A percentile compares a stretch with the other conserved stretches of the same genome.
phyloP scores from a whole-genome alignment of 2,797 vertebrate genomes.

The Brachymystax lenok region DNA sequence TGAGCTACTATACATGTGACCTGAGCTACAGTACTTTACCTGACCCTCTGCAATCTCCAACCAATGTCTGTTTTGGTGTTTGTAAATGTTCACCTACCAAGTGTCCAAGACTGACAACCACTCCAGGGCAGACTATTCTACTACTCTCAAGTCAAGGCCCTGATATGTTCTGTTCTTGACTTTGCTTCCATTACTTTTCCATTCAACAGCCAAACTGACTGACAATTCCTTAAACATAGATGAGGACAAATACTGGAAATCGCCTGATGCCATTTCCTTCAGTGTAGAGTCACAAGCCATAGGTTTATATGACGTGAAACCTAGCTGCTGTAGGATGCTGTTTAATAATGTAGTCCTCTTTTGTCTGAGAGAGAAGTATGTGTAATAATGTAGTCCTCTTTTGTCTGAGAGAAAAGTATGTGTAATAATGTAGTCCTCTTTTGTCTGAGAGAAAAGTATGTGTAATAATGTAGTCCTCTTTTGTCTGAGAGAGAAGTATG shows the following conservation, averaged over 20 bases:
- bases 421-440: slow-evolving; percentile 1
- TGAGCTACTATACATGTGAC: neutral
- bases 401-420: slow-evolving; percentile 11
- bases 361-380: slow-evolving; percentile 12
- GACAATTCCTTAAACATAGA: neutral
- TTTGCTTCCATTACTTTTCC: neutral
- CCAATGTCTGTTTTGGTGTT: neutral
- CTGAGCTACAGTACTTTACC: neutral
- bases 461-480: slow-evolving; percentile 1
- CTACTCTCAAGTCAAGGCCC: neutral
- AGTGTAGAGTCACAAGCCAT: slow-evolving; percentile 1
- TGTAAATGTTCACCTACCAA: slow-evolving; percentile 21
- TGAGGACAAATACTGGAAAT: neutral
- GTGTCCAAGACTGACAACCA: slow-evolving; percentile 38
- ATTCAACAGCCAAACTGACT: neutral
- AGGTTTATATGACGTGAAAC: neutral
- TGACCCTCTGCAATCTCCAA: neutral
- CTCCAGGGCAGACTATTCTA: slow-evolving; percentile 1
- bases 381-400: slow-evolving; percentile 1
- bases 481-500: slow-evolving; percentile 13
- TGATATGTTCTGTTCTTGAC: neutral
- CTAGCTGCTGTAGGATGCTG: neutral
- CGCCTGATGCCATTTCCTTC: neutral
- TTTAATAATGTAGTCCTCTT: neutral
- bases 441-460: slow-evolving; percentile 11